A percentile compares a stretch with the other conserved stretches of the same genome.
Conservation (phyloP, 2,113 vertebrate species). For the Carassius carassius region DNA sequence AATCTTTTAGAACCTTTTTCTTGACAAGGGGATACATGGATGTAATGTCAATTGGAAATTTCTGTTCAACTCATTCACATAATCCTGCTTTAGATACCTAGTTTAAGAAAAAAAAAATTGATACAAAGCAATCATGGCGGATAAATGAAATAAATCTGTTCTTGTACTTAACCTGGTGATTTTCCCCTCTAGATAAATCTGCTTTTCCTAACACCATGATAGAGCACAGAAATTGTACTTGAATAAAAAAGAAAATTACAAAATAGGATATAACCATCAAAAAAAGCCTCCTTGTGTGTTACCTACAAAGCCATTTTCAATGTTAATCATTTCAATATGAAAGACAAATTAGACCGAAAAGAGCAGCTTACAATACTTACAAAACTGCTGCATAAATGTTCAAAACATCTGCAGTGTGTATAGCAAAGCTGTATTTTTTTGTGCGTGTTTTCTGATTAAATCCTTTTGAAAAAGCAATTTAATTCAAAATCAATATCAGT, state of each 20-base stretch:
- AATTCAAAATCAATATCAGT: too few relatives aligned
- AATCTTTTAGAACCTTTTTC: background rate
- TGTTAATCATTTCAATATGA: background rate
- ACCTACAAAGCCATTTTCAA: background rate
- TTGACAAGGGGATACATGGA: background rate
- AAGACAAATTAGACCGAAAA: background rate
- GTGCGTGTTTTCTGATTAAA: background rate
- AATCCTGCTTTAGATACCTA: constrained; percentile 31
- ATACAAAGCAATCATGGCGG: background rate
- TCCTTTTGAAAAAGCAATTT: background rate
- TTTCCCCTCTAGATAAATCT: constrained; percentile 22
- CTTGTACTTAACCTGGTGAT: background rate
- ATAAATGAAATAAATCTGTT: constrained; percentile 13
- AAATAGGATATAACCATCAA: background rate
- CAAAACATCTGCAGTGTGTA: too few relatives aligned
- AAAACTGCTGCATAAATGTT: too few relatives aligned
- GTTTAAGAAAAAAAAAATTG: background rate
- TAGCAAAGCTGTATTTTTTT: background rate
- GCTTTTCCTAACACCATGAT: background rate
- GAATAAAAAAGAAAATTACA: background rate
- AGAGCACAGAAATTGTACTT: background rate
- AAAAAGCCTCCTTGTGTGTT: background rate
- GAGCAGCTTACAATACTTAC: background rate
- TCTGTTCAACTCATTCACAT: background rate
- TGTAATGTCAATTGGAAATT: background rate